Evolutionary conservation across 2,888 invertebrate species (phyloP), one percentile per base, ranked within the genome.

Genomic region (Ichneumoninae sp.): DNA sequence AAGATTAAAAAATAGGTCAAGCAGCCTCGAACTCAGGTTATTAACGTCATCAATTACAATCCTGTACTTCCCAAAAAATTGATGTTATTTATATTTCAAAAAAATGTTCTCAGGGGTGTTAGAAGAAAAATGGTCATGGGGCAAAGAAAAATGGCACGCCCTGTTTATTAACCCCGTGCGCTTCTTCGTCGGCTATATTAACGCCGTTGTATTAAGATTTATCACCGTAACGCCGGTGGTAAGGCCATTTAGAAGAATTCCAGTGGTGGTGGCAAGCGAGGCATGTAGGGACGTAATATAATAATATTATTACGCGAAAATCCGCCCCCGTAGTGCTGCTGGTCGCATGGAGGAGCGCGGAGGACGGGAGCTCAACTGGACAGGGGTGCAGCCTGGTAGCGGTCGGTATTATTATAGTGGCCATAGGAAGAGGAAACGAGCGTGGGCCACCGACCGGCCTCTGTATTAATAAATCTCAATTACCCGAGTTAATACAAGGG

Each of bases 401-500:
- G 74, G 68, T 63, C 69, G 68, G 69, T 79, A 84, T 82, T 85
- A 63, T 85, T 75, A 68, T 75, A 54, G 65, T 33, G 63, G 76
- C 30, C 70, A 76, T 80, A 79, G 86, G 86, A 87, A 88, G 85
- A 87, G 83, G 88, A 88, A 83, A 88, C 78, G 88, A 84, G 87
- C 86, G 80, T 86, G 63, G 86, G 88, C 88, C 87, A 88, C 86
- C 83, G 81, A 86, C 81, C 88, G 86, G 88, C 88, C 90, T 88
- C 89, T 85, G 87, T 90, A 92, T 93, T 93, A 93, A 93, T 93
- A 93, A 93, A 93, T 93, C 93, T 93, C 93, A 93, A 93, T 93
- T 93, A 93, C 91, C 91, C 88, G 90, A 92, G 90, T 93, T 93
- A 92, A 92, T 91, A 89, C 87, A 88, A 86, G 88, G 92, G 91